These are phyloP conservation scores for Lepidocyrtoides sp. DNA, from an alignment of 2,888 invertebrate species.

Conservation along the genomic window DNA sequence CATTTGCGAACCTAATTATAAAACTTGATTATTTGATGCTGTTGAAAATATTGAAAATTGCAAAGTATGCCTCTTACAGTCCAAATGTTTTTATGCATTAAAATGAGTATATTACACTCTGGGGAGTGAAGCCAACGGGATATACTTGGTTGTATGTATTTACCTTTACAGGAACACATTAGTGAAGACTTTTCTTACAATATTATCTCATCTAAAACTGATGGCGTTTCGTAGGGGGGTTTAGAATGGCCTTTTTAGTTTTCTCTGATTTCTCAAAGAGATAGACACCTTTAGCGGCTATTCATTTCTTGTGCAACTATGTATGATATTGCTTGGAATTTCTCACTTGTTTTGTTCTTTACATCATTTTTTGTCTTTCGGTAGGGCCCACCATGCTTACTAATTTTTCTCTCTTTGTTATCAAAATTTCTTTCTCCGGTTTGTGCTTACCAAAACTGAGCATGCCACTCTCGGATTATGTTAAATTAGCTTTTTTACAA, in stretches of 20 bases:
- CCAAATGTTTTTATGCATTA: background rate
- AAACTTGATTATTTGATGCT: slow-evolving; percentile 41
- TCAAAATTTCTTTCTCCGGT: background rate
- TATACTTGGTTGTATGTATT: too few species aligned
- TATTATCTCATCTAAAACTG: background rate
- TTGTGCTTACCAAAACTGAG: too few species aligned
- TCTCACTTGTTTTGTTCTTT: too few species aligned
- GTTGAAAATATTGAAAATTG: slow-evolving; percentile 48
- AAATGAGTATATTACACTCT: background rate
- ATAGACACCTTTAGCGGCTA: background rate
- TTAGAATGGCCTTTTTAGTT: background rate
- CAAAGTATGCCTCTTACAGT: background rate
- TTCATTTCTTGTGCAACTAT: background rate
- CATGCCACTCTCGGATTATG: too few species aligned
- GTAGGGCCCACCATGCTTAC: background rate
- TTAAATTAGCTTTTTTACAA: too few species aligned
- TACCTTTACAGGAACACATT: too few species aligned
- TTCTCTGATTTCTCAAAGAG: slow-evolving; percentile 47
- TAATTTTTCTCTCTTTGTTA: background rate
- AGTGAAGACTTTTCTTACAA: background rate
- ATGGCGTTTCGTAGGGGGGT: background rate
- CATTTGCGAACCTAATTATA: slow-evolving; percentile 35
- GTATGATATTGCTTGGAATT: background rate
- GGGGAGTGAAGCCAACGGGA: background rate
- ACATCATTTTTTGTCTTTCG: background rate